These are phyloP conservation scores for Thysanoteuthis rhombus DNA, from an alignment of 2,888 invertebrate genomes.

Conservation along the genomic window DNA sequence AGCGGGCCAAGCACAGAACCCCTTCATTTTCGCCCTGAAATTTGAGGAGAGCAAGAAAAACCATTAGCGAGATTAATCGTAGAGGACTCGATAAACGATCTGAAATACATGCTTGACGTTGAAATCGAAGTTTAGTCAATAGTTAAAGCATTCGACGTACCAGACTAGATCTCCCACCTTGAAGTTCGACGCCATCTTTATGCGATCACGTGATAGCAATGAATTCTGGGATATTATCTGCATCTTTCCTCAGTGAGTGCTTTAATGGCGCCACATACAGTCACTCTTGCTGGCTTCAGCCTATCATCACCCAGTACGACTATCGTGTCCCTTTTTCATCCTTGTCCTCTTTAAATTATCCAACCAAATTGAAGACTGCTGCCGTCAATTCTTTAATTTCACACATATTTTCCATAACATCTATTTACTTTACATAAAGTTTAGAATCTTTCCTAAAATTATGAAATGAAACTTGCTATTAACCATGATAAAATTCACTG, in stretches of 20 bases:
- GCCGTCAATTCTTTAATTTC: not conserved
- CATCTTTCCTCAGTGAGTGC: not conserved
- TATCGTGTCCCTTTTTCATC: not conserved
- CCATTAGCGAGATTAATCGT: not conserved
- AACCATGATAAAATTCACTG: too few species aligned
- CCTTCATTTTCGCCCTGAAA: slow-evolving; percentile 97
- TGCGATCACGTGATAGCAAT: slow-evolving; percentile 37
- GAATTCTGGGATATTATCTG: slow-evolving; percentile 44
- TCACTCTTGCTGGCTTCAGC: too few species aligned
- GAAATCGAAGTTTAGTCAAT: not conserved
- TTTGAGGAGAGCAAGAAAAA: slow-evolving; percentile 39
- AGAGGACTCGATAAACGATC: not conserved
- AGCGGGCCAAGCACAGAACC: slow-evolving; percentile 96
- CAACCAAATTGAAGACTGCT: not conserved
- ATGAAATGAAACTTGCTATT: too few species aligned
- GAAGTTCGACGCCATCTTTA: slow-evolving; percentile 73
- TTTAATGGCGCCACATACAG: not conserved
- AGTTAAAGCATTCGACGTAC: slow-evolving; percentile 69
- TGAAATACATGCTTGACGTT: not conserved
- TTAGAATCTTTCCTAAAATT: not conserved
- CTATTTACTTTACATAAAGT: not conserved
- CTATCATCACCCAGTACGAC: too few species aligned
- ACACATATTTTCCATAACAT: not conserved
- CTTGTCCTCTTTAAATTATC: not conserved
- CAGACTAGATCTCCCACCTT: slow-evolving; percentile 78